These are phyloP conservation scores for Mormyrops boulengeri DNA, from an alignment of 2,797 vertebrate species.

Conservation along the genomic window DNA sequence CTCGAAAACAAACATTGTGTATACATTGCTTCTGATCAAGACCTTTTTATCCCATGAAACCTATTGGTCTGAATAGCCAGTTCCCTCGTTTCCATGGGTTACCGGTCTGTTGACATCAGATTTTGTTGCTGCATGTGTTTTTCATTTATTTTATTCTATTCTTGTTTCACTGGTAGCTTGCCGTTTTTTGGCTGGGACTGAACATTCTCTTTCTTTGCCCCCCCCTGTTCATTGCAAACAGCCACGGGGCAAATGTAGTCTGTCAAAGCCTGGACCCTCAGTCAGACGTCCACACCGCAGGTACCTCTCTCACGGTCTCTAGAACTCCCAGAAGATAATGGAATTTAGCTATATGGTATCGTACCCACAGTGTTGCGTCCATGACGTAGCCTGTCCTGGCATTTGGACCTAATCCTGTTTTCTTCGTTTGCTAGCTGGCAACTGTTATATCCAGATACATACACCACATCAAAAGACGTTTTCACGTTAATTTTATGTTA, in stretches of 20 bases:
- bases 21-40: background rate
- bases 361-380: background rate
- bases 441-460: background rate
- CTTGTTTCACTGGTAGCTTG: slow-evolving; percentile 85
- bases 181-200: slow-evolving; percentile 95
- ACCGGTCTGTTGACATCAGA: slow-evolving; percentile 63
- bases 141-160: slow-evolving; percentile 40
- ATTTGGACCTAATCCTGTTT: background rate
- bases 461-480: background rate
- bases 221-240: slow-evolving; percentile 95
- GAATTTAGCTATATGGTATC: slow-evolving; percentile 52
- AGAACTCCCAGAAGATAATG: slow-evolving; percentile 81
- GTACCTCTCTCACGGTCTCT: slow-evolving; percentile 97
- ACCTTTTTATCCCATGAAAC: background rate
- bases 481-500: background rate
- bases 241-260: slow-evolving; percentile 93
- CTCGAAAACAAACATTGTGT: background rate
- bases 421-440: background rate
- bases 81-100: slow-evolving; percentile 66
- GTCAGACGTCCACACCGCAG: slow-evolving; percentile 90
- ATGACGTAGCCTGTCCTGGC: background rate
- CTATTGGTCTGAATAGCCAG: slow-evolving; percentile 70
- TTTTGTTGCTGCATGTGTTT: slow-evolving; percentile 78
- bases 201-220: slow-evolving; percentile 98
- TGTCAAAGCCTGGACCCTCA: slow-evolving; percentile 92